Evolutionary conservation across 2,797 vertebrate genomes (phyloP).

Genomic region (Gymnothorax reevesii): DNA sequence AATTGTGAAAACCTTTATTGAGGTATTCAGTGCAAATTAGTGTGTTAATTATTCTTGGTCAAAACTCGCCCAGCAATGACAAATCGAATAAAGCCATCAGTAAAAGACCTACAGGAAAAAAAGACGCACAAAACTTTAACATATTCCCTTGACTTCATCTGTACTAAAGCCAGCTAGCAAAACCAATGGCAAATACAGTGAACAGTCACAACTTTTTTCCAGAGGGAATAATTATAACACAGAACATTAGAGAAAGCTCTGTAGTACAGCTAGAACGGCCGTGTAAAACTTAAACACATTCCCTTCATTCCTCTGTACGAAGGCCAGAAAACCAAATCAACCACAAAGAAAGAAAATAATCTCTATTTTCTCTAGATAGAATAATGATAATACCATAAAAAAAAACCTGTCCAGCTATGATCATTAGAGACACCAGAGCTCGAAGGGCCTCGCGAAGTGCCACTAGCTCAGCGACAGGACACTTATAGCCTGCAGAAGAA

Average conservation of each 20-base stretch:
- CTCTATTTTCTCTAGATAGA: conserved; percentile 7
- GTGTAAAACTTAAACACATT: not conserved
- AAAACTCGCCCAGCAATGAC: too few relatives aligned
- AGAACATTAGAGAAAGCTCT: not conserved
- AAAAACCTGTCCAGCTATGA: not conserved
- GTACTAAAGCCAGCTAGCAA: too few relatives aligned
- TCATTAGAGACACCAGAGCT: not conserved
- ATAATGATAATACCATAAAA: not conserved
- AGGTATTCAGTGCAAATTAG: too few relatives aligned
- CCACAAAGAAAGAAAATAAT: conserved; percentile 25
- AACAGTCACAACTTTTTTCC: too few relatives aligned
- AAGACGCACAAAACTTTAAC: too few relatives aligned
- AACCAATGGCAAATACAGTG: too few relatives aligned
- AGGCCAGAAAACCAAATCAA: conserved; percentile 9
- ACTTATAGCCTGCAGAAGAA: conserved; percentile 49
- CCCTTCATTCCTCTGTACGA: not conserved
- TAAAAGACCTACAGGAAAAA: too few relatives aligned
- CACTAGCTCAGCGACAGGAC: conserved; percentile 28
- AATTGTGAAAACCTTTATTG: too few relatives aligned
- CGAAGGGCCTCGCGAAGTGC: conserved; percentile 5
- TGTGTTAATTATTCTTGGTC: too few relatives aligned
- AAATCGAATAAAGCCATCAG: too few relatives aligned
- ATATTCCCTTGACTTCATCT: too few relatives aligned
- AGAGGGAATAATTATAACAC: too few relatives aligned
- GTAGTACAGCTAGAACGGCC: not conserved